Conservation (phyloP, 2,797 vertebrate species). For the Cyclura pinguis region DNA sequence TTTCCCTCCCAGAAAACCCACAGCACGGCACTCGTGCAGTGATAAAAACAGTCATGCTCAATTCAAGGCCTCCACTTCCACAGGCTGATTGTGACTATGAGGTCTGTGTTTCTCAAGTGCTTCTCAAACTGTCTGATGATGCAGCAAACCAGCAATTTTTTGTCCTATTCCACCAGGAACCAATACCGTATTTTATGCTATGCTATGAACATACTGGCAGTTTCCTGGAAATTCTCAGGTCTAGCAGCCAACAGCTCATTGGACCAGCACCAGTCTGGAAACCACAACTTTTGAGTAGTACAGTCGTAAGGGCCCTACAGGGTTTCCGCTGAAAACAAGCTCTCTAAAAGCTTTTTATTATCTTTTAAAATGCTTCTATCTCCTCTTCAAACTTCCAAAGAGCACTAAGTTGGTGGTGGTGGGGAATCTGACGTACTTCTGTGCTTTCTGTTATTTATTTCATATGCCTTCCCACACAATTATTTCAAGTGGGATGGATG, state of each 20-base stretch:
- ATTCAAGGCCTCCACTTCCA: constrained; percentile 34
- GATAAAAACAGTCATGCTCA: not conserved
- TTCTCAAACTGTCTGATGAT: too few relatives aligned
- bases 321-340: not conserved
- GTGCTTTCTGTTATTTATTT: constrained; percentile 6
- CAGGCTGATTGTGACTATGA: not conserved
- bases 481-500: constrained; percentile 36
- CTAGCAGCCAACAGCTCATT: too few relatives aligned
- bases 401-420: not conserved
- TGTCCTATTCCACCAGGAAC: too few relatives aligned
- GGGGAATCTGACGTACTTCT: not conserved
- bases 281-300: too few relatives aligned
- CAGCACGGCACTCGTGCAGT: not conserved
- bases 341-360: constrained; percentile 14
- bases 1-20: too few relatives aligned
- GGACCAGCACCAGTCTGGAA: too few relatives aligned
- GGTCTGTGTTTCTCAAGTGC: not conserved
- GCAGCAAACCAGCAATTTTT: too few relatives aligned
- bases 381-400: constrained; percentile 27
- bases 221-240: too few relatives aligned
- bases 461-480: constrained; percentile 18
- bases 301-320: too few relatives aligned
- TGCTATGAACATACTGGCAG: too few relatives aligned
- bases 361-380: not conserved
- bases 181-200: too few relatives aligned